These are phyloP conservation scores for Nipponia nippon DNA, from an alignment of 2,113 vertebrate species.

Conservation along the genomic window DNA sequence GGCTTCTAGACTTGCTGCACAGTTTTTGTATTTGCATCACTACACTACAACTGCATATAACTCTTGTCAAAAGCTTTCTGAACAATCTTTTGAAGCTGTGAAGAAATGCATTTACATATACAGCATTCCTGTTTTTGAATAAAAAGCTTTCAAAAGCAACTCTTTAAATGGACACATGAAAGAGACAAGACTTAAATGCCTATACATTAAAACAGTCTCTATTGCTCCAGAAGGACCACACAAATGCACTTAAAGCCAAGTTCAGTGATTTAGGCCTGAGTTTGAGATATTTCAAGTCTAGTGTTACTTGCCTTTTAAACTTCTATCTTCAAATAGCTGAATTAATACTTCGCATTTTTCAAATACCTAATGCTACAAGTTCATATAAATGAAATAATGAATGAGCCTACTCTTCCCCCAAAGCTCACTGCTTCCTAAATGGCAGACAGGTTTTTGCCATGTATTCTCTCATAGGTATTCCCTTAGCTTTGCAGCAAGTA, in stretches of 20 bases:
- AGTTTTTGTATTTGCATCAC: background rate
- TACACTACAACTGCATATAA: background rate
- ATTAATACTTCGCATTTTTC: background rate
- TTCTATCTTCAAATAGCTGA: background rate
- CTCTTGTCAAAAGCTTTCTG: background rate
- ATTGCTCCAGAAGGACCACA: background rate
- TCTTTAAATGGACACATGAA: background rate
- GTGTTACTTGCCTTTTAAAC: background rate
- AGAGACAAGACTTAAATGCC: background rate
- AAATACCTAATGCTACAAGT: background rate
- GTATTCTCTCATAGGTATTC: background rate
- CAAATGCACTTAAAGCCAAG: background rate
- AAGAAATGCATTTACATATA: background rate
- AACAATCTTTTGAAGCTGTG: background rate
- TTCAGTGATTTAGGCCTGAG: background rate
- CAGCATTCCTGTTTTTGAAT: background rate
- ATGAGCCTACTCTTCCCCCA: background rate
- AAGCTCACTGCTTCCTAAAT: background rate
- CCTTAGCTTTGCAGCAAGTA: background rate
- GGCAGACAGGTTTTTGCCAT: background rate
- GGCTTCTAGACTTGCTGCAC: background rate
- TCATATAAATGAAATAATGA: background rate
- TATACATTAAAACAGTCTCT: background rate
- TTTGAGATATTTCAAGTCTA: background rate
- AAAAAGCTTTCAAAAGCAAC: background rate